Evolutionary conservation across 2,888 invertebrate species (phyloP), one percentile per base, ranked within the genome.

Genomic region (Dione juno): DNA sequence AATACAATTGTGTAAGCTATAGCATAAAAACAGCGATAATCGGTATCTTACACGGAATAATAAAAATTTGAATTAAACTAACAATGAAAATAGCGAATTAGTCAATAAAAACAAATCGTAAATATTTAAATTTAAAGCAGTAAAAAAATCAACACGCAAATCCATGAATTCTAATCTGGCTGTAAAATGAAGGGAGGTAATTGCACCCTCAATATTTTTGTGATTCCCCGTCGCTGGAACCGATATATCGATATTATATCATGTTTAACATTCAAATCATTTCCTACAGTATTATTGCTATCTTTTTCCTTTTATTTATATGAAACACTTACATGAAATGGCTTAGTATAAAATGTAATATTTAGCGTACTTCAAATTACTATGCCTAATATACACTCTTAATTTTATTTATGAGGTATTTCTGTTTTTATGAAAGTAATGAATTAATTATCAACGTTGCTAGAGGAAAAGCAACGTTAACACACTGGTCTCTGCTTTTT

Each of bases 91-190:
- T 57, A 14, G 19, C 40, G 35, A 63, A 63, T 37, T 54, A 19
- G 40, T 16, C 48, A 61, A 58, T 71, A 54, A 66, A 61, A 67
- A 67, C 58, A 64, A 58, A 58, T 19, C 73, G 73, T 70, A 71
- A 75, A 76, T 74, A 69, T 70, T 76, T 67, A 70, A 76, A 74
- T 79, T 79, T 84, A 78, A 83, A 82, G 75, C 84, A 75, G 84
- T 87, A 85, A 83, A 85, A 87, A 81, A 80, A 78, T 76, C 71
- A 75, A 78, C 89, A 90, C 89, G 90, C 89, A 78, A 86, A 69
- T 76, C 59, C 70, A 75, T 76, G 76, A 77, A 77, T 75, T 66
- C 70, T 72, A 74, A 71, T 74, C 74, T 72, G 72, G 77, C 81
- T 80, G 79, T 81, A 82, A 82, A 83, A 82, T 81, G 81, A 82